phyloP scores from a whole-genome alignment of 2,797 vertebrate genomes.

The Nasua narica region DNA sequence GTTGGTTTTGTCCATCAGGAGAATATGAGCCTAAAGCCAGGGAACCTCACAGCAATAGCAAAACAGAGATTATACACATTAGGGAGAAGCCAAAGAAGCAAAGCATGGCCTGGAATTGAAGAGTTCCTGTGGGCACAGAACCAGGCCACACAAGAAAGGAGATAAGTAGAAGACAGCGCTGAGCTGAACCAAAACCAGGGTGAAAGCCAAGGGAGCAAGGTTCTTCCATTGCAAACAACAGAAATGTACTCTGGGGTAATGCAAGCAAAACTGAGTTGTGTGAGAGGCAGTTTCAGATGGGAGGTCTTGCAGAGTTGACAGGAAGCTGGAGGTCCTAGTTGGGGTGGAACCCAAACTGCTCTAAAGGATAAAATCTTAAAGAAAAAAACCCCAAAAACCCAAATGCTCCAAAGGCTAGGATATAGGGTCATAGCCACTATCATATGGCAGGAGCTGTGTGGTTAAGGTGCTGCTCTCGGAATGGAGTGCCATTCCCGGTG shows the following conservation, averaged over 20 bases:
- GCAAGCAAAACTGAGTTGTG: not conserved
- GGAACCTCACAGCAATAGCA: not conserved
- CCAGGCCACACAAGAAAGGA: not conserved
- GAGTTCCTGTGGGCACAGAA: not conserved
- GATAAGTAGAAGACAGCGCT: not conserved
- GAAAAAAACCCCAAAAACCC: no score
- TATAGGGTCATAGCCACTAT: not conserved
- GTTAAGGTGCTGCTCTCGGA: not conserved
- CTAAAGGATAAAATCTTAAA: not conserved
- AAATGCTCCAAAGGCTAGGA: not conserved
- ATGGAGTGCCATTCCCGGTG: not conserved
- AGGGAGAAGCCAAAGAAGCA: not conserved
- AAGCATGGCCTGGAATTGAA: not conserved
- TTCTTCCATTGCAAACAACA: not conserved
- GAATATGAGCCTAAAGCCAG: constrained; percentile 33
- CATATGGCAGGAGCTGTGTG: not conserved
- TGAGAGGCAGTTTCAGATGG: not conserved
- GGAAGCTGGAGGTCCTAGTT: not conserved
- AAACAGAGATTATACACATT: not conserved
- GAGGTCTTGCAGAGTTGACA: not conserved
- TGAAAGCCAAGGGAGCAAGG: not conserved
- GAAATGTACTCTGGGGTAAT: not conserved
- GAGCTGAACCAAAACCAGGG: not conserved
- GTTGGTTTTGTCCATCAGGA: not conserved
- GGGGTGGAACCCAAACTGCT: not conserved